These are phyloP conservation scores for Neogale vison DNA, from an alignment of 2,113 vertebrate genomes.

Conservation along the genomic window DNA sequence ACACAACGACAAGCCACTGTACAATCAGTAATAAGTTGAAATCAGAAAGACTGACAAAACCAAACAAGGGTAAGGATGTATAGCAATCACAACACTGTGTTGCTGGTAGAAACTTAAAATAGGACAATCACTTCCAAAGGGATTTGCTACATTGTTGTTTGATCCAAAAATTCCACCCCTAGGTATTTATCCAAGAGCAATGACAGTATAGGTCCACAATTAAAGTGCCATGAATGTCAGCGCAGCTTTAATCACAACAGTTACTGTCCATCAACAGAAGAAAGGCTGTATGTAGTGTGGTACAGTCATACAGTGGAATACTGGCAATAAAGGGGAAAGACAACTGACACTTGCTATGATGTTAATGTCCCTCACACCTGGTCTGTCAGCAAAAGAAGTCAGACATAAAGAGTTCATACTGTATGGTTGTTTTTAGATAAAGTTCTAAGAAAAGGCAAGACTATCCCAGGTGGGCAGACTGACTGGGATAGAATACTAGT, in stretches of 20 bases:
- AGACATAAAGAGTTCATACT: neutral
- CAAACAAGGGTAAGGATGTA: neutral
- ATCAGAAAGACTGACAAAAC: neutral
- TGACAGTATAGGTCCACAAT: neutral
- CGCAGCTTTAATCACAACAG: neutral
- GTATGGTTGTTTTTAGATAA: neutral
- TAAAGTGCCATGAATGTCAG: neutral
- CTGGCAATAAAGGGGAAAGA: neutral
- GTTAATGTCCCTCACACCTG: neutral
- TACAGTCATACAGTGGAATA: neutral
- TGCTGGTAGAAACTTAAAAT: neutral
- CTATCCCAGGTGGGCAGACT: neutral
- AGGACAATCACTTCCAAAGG: neutral
- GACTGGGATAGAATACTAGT: neutral
- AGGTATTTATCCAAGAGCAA: neutral
- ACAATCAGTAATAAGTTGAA: neutral
- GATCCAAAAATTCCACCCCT: neutral
- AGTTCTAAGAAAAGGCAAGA: neutral
- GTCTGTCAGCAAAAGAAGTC: neutral
- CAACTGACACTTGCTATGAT: neutral
- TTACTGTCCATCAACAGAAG: neutral
- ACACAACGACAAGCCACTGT: neutral
- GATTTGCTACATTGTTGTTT: neutral
- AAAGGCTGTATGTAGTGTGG: neutral
- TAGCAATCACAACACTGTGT: neutral